These are phyloP conservation scores for Troides aeacus DNA, from an alignment of 2,888 invertebrate species.

Conservation along the genomic window DNA sequence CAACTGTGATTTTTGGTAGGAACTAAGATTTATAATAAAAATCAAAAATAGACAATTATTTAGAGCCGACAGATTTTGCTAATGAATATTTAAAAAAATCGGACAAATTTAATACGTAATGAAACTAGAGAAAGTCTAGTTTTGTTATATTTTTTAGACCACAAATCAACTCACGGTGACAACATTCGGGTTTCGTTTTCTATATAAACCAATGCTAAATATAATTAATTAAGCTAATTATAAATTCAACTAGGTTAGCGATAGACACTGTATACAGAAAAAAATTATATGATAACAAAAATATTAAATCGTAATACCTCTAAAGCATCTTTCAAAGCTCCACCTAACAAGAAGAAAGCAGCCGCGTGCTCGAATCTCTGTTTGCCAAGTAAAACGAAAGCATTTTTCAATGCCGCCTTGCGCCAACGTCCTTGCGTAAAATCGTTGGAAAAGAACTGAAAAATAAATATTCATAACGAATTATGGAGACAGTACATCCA, in stretches of 20 bases:
- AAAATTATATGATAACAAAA: not conserved
- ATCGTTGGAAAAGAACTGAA: conserved; percentile 94
- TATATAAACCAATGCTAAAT: too few species aligned
- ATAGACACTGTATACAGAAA: not conserved
- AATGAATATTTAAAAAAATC: too few species aligned
- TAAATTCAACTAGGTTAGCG: not conserved
- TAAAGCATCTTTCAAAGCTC: conserved; percentile 95
- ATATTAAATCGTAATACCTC: conserved; percentile 81
- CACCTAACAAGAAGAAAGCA: conserved; percentile 98
- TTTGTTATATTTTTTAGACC: too few species aligned
- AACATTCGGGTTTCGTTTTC: too few species aligned
- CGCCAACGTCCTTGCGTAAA: conserved; percentile 96
- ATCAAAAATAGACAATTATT: too few species aligned
- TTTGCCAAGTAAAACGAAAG: conserved; percentile 96
- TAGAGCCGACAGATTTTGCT: too few species aligned
- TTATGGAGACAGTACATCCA: not conserved
- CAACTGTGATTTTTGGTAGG: too few species aligned
- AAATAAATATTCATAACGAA: conserved; percentile 2
- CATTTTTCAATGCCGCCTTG: conserved; percentile 98
- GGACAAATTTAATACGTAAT: too few species aligned
- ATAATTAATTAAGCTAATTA: too few species aligned
- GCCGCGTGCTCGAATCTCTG: conserved; percentile 99
- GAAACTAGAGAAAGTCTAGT: too few species aligned
- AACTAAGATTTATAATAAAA: too few species aligned
- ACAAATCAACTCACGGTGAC: too few species aligned